phyloP scores from a whole-genome alignment of 2,888 invertebrate genomes.

The Agonopterix arenella region DNA sequence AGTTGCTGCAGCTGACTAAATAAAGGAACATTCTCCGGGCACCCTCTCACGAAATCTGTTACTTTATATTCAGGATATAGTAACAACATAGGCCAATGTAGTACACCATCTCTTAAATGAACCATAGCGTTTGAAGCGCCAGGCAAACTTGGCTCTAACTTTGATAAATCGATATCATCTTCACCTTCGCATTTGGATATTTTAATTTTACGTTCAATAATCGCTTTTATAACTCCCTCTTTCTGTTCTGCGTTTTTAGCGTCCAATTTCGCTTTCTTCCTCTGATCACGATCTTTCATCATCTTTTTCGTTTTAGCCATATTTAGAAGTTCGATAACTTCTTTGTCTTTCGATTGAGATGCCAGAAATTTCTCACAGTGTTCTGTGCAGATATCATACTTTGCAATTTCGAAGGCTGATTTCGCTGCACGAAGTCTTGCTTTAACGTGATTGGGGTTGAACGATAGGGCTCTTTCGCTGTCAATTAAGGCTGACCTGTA shows the following conservation, averaged over 20 bases:
- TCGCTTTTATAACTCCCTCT: slow-evolving; percentile 52
- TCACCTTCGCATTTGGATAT: slow-evolving; percentile 72
- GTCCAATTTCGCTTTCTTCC: slow-evolving; percentile 65
- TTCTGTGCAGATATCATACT: slow-evolving; percentile 83
- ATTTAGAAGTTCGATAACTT: slow-evolving; percentile 44
- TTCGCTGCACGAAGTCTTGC: slow-evolving; percentile 85
- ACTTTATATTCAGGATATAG: slow-evolving; percentile 92
- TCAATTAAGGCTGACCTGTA: slow-evolving; percentile 88
- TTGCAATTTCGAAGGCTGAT: slow-evolving; percentile 80
- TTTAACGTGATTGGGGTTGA: slow-evolving; percentile 87
- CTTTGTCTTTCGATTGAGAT: slow-evolving; percentile 72
- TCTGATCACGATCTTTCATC: slow-evolving; percentile 69
- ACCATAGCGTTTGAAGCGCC: slow-evolving; percentile 81
- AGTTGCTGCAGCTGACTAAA: slow-evolving; percentile 68
- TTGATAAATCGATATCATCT: slow-evolving; percentile 65
- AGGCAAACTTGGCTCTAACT: slow-evolving; percentile 80
- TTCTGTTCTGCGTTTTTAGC: slow-evolving; percentile 58
- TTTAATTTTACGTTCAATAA: slow-evolving; percentile 65
- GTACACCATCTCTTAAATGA: slow-evolving; percentile 73
- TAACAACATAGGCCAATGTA: slow-evolving; percentile 93
- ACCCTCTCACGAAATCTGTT: slow-evolving; percentile 91
- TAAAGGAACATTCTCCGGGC: slow-evolving; percentile 83
- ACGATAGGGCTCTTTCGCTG: slow-evolving; percentile 85
- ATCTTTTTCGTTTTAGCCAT: slow-evolving; percentile 67
- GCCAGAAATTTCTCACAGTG: slow-evolving; percentile 83